Evolutionary conservation across 2,113 vertebrate genomes (phyloP), one percentile per base, ranked within the genome.

Genomic region (Clarias gariepinus): DNA sequence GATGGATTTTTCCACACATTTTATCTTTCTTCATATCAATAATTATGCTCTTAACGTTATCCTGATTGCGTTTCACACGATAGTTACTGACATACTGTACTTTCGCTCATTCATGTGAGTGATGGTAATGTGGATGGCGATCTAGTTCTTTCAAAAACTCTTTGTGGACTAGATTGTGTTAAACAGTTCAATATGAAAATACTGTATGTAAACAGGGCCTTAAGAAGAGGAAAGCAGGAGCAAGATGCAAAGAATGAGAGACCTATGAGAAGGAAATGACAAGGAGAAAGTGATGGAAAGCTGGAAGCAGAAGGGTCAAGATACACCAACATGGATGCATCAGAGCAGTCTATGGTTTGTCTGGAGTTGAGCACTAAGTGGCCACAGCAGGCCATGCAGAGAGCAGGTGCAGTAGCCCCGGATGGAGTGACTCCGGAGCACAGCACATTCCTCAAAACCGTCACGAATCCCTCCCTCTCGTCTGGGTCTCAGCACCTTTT

Each of bases 351-450:
- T 77, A 53, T 66, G 66, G 78, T 63, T 74, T 87, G 41, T 88
- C 88, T 91, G 66, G 91, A 90, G 90, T 86, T 57, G 87, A 89
- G 63, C 81, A 90, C 86, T 57, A 80, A 91, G 85, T 87, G 81
- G 21, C 64, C 41, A 66, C 28, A 86, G 86, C 84, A 88, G 87
- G 89, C 89, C 76, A 82, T 83, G 85, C 28, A 15, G 83, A 89
- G 90, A 87, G 71, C 74, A 82, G 78, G 84, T 87, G 79, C 57
- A 47, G 57, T 15, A 76, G 73, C 28, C 84, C 81, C n/a, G 58
- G 55, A 64, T 36, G 77, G 69, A 53, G 78, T 58, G 58, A 73
- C 86, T 82, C 86, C 41, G 86, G 63, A 87, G 83, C 53, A 9
- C 74, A 74, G 73, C 73, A 74, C 85, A 84, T 58, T 85, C 87